phyloP scores from a whole-genome alignment of 37 sponge, comb jelly and placozoan genomes.

The Aplysina aerophoba region DNA sequence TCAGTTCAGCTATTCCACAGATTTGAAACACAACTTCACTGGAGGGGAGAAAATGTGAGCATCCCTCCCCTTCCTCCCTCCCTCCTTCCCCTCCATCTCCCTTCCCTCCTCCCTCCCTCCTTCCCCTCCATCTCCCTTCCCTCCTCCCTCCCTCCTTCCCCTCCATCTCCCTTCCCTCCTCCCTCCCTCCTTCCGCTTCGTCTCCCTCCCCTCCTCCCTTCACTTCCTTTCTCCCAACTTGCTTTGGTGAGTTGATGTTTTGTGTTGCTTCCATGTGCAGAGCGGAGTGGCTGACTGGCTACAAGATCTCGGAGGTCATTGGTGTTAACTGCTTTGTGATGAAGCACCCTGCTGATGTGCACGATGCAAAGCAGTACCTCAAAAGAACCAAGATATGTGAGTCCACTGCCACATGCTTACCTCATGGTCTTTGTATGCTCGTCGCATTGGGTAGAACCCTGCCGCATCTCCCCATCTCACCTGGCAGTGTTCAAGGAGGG shows the following conservation, averaged over 20 bases:
- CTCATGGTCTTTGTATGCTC: neutral
- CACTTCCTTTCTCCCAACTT: too few relatives aligned
- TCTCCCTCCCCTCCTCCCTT: too few relatives aligned
- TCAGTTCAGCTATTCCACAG: neutral
- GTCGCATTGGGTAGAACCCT: neutral
- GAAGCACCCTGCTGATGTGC: constrained; percentile 1
- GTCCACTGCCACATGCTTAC: neutral
- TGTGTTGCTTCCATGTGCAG: too few relatives aligned
- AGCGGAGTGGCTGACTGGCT: constrained; percentile 15
- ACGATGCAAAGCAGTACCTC: neutral
- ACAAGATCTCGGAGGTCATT: neutral
- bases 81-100: too few relatives aligned
- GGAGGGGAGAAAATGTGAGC: neutral
- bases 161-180: too few relatives aligned
- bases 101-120: too few relatives aligned
- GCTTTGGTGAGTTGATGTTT: too few relatives aligned
- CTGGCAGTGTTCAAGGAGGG: neutral
- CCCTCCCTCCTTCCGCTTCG: neutral
- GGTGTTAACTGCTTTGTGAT: neutral
- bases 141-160: too few relatives aligned
- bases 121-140: too few relatives aligned
- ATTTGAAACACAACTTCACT: neutral
- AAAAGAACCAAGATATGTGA: neutral
- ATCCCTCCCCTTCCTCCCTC: neutral
- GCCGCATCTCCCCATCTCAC: neutral